Evolutionary conservation across 2,113 vertebrate genomes (phyloP).

Genomic region (Pterocles burchelli): DNA sequence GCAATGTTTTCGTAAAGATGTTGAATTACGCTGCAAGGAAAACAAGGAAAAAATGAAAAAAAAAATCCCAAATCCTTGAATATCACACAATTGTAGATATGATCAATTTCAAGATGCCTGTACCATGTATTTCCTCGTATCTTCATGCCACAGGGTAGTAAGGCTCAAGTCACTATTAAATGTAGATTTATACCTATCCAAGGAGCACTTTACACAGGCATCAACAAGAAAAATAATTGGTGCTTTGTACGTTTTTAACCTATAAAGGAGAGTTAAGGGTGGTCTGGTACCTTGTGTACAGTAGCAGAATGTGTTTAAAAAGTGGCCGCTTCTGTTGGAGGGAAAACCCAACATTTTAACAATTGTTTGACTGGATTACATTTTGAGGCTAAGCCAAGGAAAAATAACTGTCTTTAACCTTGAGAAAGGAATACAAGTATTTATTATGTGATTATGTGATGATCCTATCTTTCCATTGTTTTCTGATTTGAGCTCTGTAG

Average conservation of each 20-base stretch:
- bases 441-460: neutral
- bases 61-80: neutral
- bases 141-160: neutral
- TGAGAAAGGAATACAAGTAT: slow-evolving; percentile 11
- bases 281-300: neutral
- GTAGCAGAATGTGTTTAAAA: neutral
- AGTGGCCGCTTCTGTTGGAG: neutral
- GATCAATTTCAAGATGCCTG: neutral
- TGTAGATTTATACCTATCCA: neutral
- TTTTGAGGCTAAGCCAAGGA: neutral
- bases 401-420: neutral
- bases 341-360: neutral
- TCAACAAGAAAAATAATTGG: neutral
- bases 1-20: neutral
- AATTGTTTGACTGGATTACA: neutral
- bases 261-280: neutral
- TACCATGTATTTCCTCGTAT: neutral
- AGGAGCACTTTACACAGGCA: neutral
- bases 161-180: neutral
- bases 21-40: neutral
- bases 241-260: neutral
- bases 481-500: neutral
- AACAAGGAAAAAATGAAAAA: neutral
- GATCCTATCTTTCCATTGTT: neutral
- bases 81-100: neutral